These are phyloP conservation scores for Plutella xylostella DNA, from an alignment of 2,888 invertebrate species.

Conservation along the genomic window DNA sequence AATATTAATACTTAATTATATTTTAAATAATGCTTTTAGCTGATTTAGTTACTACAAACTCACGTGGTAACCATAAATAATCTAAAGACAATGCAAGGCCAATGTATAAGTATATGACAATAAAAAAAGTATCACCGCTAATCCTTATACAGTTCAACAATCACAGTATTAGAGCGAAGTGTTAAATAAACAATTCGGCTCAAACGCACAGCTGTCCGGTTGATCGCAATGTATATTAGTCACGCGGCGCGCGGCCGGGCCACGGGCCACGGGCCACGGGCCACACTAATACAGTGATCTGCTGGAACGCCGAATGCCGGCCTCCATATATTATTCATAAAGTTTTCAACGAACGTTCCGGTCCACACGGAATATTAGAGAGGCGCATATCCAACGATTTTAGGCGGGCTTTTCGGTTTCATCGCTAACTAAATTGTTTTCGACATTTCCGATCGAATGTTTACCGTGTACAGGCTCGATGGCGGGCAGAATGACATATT, in stretches of 20 bases:
- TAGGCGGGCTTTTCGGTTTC: conserved; percentile 49
- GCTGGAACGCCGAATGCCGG: conserved; percentile 32
- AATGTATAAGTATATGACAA: no score
- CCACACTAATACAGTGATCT: conserved; percentile 41
- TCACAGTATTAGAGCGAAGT: neutral
- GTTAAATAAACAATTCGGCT: neutral
- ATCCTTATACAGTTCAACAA: no score
- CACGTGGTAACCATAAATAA: no score
- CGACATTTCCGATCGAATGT: conserved; percentile 24
- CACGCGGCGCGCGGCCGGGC: conserved; percentile 23
- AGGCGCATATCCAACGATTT: conserved; percentile 38
- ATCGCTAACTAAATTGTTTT: conserved; percentile 60
- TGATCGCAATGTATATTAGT: conserved; percentile 34
- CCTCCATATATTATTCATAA: conserved; percentile 57
- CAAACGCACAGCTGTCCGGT: conserved; percentile 24
- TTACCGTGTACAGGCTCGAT: neutral
- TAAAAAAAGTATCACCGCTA: no score
- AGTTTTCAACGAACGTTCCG: conserved; percentile 52
- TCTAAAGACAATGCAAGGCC: no score
- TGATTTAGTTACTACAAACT: no score
- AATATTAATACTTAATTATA: no score
- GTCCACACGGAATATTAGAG: conserved; percentile 65
- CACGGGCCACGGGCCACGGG: no score
- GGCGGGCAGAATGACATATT: conserved; percentile 4
- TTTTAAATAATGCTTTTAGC: no score